phyloP scores from a whole-genome alignment of 1,140 invertebrate species.

The Philopotamus ludificatus region DNA sequence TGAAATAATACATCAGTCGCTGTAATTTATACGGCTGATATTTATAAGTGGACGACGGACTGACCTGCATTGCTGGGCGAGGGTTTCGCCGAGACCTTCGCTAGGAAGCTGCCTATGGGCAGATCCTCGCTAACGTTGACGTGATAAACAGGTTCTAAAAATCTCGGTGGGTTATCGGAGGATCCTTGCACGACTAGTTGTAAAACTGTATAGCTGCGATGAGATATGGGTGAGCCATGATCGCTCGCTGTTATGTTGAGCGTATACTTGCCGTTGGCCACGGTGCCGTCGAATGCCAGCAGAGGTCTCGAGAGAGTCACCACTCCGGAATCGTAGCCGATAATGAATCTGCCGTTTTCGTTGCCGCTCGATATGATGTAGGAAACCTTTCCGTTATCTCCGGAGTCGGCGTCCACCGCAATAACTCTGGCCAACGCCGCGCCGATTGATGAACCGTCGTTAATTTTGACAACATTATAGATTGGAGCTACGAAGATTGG shows the following conservation, averaged over 20 bases:
- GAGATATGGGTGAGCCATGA: conserved; percentile 70
- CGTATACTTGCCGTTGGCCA: conserved; percentile 58
- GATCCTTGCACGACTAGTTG: conserved; percentile 70
- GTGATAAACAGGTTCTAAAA: conserved; percentile 72
- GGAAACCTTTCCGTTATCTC: conserved; percentile 81
- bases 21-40: no score
- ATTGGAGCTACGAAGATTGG: conserved; percentile 75
- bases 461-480: conserved; percentile 53
- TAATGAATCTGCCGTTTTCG: conserved; percentile 73
- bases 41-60: conserved; percentile 18
- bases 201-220: conserved; percentile 62
- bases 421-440: conserved; percentile 72
- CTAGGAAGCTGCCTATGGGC: conserved; percentile 71
- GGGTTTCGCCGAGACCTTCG: conserved; percentile 74
- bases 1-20: background rate
- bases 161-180: conserved; percentile 77
- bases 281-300: conserved; percentile 47
- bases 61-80: conserved; percentile 63
- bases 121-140: conserved; percentile 80
- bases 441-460: conserved; percentile 57
- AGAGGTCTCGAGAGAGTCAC: conserved; percentile 73
- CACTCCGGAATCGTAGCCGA: conserved; percentile 75
- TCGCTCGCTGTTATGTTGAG: conserved; percentile 81
- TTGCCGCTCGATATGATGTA: conserved; percentile 84
- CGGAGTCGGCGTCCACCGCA: conserved; percentile 81